These are phyloP conservation scores for Tetraodon nigroviridis DNA, from an alignment of 2,113 vertebrate species.

Conservation along the genomic window DNA sequence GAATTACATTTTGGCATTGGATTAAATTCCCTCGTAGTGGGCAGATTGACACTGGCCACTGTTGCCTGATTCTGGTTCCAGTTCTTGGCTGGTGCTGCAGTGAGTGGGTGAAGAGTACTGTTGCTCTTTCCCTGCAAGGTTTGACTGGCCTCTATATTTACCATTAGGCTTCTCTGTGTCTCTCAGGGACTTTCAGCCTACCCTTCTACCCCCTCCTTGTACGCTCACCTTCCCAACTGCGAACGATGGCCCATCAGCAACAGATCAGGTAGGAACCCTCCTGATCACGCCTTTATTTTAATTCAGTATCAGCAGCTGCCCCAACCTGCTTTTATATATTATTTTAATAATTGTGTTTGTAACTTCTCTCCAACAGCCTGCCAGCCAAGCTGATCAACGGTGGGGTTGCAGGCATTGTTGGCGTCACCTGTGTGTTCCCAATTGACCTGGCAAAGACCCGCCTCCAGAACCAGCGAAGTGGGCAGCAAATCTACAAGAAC, in stretches of 20 bases:
- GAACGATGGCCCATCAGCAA: conserved; percentile 77
- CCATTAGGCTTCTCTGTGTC: conserved; percentile 14
- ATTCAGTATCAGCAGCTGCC: neutral
- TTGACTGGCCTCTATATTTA: conserved; percentile 50
- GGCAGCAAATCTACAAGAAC: conserved; percentile 77
- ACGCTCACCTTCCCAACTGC: conserved; percentile 14
- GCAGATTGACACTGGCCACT: conserved; percentile 1
- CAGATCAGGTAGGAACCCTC: conserved; percentile 73
- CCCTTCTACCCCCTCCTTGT: conserved; percentile 41
- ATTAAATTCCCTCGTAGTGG: neutral
- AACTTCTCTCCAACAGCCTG: conserved; percentile 61
- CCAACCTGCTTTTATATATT: too few relatives aligned
- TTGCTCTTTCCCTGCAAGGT: conserved; percentile 20
- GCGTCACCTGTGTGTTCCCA: conserved; percentile 84
- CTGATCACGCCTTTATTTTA: neutral
- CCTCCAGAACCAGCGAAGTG: conserved; percentile 80
- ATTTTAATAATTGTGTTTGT: conserved; percentile 7
- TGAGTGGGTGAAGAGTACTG: conserved; percentile 48
- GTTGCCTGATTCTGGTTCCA: conserved; percentile 7
- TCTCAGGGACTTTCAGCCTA: conserved; percentile 51
- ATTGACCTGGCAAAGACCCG: conserved; percentile 83
- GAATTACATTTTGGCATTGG: conserved; percentile 13
- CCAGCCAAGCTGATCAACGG: conserved; percentile 84
- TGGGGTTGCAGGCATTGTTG: conserved; percentile 80
- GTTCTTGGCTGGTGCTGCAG: conserved; percentile 32